These are phyloP conservation scores for Onychostruthus taczanowskii DNA, from an alignment of 2,113 vertebrate species.

Conservation along the genomic window DNA sequence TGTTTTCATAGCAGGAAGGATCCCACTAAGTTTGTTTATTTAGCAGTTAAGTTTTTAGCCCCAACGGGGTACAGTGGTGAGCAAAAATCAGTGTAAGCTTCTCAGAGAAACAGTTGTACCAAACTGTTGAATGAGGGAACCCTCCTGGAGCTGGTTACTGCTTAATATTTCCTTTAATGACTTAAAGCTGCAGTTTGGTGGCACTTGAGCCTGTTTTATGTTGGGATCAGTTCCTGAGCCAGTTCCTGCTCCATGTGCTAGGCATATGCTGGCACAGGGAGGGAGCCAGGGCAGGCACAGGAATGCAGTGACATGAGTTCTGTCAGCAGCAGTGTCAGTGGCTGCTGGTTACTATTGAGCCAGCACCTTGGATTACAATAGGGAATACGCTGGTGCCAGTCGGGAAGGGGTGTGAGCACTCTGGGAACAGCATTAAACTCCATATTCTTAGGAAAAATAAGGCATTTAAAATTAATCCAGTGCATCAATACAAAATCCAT, in stretches of 20 bases:
- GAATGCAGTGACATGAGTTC: neutral
- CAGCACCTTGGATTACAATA: neutral
- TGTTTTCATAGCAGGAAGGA: neutral
- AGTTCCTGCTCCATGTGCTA: neutral
- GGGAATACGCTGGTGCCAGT: neutral
- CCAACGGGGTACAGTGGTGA: neutral
- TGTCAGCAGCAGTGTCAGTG: neutral
- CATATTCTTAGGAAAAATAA: neutral
- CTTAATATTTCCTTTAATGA: neutral
- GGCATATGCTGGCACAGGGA: neutral
- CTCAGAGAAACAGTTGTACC: neutral
- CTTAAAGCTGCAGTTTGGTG: neutral
- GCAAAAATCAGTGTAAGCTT: neutral
- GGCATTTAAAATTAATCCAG: neutral
- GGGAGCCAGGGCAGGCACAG: neutral
- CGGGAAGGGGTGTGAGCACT: neutral
- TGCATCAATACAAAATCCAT: neutral
- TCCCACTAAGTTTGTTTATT: neutral
- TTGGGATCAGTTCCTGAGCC: neutral
- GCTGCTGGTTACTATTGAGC: neutral
- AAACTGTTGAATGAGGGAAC: neutral
- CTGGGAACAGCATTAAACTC: neutral
- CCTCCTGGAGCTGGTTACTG: neutral
- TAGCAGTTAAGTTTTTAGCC: neutral
- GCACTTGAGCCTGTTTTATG: neutral